Evolutionary conservation across 2,113 vertebrate genomes (phyloP).

Genomic region (Clinocottus analis): DNA sequence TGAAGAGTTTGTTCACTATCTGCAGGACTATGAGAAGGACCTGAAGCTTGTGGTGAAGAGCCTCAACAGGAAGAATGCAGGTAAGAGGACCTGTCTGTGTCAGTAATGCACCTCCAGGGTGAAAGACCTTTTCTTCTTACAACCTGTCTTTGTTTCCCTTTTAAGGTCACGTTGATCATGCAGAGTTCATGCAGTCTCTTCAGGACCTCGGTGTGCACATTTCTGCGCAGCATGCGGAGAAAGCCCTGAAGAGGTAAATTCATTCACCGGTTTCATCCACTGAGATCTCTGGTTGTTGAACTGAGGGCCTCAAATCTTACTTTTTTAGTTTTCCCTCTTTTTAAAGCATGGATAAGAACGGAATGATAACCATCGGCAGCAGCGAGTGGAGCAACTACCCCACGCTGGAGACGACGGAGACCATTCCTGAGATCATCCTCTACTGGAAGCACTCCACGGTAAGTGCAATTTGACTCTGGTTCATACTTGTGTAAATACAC

Average conservation of each 20-base stretch:
- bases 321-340: not conserved
- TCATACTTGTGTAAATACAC: no score
- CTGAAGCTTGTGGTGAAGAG: conserved; percentile 94
- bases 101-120: not conserved
- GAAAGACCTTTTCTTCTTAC: not conserved
- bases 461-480: conserved; percentile 52
- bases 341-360: conserved; percentile 95
- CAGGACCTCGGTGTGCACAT: conserved; percentile 93
- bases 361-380: conserved; percentile 95
- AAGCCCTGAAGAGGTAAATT: conserved; percentile 90
- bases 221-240: conserved; percentile 91
- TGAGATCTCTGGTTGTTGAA: not conserved
- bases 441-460: conserved; percentile 99
- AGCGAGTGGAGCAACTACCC: conserved; percentile 94
- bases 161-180: conserved; percentile 88
- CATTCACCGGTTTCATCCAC: not conserved
- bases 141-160: not conserved
- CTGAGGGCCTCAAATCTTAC: not conserved
- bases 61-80: conserved; percentile 91
- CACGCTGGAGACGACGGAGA: conserved; percentile 88
- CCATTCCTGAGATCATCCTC: conserved; percentile 96
- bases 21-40: conserved; percentile 96
- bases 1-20: conserved; percentile 97
- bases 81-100: conserved; percentile 72
- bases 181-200: conserved; percentile 93